These are phyloP conservation scores for Scaptomyza montana DNA, from an alignment of 1,140 invertebrate genomes.

Conservation along the genomic window DNA sequence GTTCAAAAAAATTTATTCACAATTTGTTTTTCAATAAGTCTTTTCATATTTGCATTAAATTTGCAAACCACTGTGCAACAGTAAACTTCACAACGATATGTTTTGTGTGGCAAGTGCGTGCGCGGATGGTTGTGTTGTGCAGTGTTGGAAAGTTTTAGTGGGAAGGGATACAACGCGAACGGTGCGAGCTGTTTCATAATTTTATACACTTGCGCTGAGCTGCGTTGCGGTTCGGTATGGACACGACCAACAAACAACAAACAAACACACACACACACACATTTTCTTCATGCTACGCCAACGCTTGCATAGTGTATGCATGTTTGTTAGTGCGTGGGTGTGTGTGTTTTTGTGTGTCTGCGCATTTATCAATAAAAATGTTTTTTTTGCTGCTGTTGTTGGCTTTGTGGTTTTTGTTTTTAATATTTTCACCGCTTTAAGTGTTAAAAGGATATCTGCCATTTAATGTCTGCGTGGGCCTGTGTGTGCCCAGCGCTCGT, in stretches of 20 bases:
- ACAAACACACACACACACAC: conserved; percentile 19
- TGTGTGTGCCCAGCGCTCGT: conserved; percentile 39
- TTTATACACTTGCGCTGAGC: conserved; percentile 77
- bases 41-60: neutral
- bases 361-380: conserved; percentile 79
- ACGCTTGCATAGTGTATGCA: neutral
- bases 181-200: conserved; percentile 75
- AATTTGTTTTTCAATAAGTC: no score
- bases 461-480: conserved; percentile 62
- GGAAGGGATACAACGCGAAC: conserved; percentile 47
- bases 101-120: neutral
- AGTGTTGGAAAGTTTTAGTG: conserved; percentile 29
- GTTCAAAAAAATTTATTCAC: no score
- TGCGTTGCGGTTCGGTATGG: conserved; percentile 71
- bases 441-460: conserved; percentile 81
- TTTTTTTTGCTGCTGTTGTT: conserved; percentile 49
- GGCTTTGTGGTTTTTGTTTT: conserved; percentile 81
- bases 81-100: conserved; percentile 18
- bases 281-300: conserved; percentile 3
- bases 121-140: neutral
- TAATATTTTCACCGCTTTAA: conserved; percentile 82
- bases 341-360: conserved; percentile 55
- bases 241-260: conserved; percentile 60
- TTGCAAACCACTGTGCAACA: conserved; percentile 4
- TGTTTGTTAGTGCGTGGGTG: conserved; percentile 1